Percentiles rank a stretch among this genome's conserved stretches.
Conservation (phyloP, 2,113 vertebrate genomes). For the Eulemur rufifrons region DNA sequence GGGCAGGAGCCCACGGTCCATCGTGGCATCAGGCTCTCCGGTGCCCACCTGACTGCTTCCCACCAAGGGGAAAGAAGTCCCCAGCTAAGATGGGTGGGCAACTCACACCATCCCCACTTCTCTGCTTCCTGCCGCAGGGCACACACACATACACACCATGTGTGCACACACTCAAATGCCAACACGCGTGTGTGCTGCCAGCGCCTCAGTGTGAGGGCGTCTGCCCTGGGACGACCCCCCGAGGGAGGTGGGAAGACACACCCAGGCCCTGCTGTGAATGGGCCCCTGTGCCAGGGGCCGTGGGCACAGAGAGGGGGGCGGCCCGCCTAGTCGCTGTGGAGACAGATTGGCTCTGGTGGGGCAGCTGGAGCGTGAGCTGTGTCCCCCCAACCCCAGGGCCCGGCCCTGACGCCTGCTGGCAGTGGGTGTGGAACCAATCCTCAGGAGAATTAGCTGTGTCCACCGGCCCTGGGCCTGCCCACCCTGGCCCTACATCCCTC, state of each 20-base stretch:
- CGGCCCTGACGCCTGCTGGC: background rate
- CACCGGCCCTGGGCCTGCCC: background rate
- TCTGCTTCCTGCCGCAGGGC: background rate
- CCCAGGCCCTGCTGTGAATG: constrained; percentile 27
- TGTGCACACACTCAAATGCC: background rate
- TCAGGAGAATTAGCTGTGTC: background rate
- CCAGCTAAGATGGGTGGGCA: background rate
- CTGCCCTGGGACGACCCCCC: background rate
- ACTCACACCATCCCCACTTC: rapidly evolving
- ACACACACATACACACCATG: rapidly evolving
- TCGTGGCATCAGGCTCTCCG: background rate
- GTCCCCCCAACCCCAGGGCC: background rate
- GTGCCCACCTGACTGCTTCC: background rate
- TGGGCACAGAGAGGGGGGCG: background rate
- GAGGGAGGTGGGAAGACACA: background rate
- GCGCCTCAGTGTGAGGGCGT: background rate
- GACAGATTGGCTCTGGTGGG: constrained; percentile 19
- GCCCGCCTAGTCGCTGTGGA: constrained; percentile 35
- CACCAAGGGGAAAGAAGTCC: background rate
- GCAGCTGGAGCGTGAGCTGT: background rate
- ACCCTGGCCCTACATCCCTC: background rate
- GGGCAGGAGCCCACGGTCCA: background rate
- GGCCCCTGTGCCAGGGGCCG: constrained; percentile 39
- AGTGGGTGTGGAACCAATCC: background rate
- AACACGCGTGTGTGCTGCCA: background rate